A percentile compares a stretch with the other conserved stretches of the same genome.
Evolutionary conservation across 2,113 vertebrate genomes (phyloP).

Genomic region (Narcine bancroftii): DNA sequence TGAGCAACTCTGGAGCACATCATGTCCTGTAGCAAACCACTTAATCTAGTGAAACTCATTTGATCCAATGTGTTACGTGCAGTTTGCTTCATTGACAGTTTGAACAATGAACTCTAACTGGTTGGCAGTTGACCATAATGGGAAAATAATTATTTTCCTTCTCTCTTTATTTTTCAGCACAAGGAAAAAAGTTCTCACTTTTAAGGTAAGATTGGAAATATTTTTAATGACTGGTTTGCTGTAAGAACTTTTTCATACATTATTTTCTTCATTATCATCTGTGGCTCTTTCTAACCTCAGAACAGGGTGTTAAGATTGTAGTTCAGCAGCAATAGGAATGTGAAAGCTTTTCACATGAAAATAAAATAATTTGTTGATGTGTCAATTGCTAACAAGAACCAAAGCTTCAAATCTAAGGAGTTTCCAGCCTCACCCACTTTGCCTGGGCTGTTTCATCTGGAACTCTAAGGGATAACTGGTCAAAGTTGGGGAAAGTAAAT

Average conservation of each 20-base stretch:
- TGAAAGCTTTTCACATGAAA: neutral
- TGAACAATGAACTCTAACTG: neutral
- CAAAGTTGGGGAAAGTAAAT: neutral
- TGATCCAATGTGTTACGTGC: neutral
- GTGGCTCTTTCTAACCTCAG: neutral
- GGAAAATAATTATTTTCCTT: slow-evolving; percentile 2
- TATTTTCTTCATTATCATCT: neutral
- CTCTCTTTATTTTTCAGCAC: neutral
- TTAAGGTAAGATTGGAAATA: neutral
- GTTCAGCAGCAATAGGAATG: neutral
- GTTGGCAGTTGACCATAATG: neutral
- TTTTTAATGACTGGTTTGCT: neutral
- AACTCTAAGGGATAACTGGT: neutral
- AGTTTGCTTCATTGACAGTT: neutral
- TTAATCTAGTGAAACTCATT: neutral
- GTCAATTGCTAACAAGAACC: neutral
- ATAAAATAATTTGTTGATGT: neutral
- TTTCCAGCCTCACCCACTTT: neutral
- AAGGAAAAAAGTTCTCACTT: slow-evolving; percentile 27
- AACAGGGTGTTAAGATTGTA: neutral
- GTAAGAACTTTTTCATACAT: neutral
- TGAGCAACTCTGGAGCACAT: neutral
- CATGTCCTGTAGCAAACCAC: neutral
- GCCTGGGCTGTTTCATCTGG: neutral
- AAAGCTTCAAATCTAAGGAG: neutral